phyloP scores from a whole-genome alignment of 2,113 vertebrate genomes.

The cattle (Bos taurus) region ARS-UCD2.0 NC_037328.1:32940001-32940500 shows the following conservation, averaged over 20 bases:
- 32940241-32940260: not conserved
- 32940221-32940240: not conserved
- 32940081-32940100: not conserved
- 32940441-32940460: not conserved
- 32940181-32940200: not conserved
- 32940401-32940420: not conserved
- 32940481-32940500: not conserved
- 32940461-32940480: not conserved
- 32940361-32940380: not conserved
- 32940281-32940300: not conserved
- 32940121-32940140: not conserved
- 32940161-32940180: not conserved
- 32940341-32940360: not conserved
- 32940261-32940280: not conserved
- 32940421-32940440: not conserved
- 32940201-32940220: not conserved
- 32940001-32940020: not conserved
- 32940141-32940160: not conserved
- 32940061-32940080: not conserved
- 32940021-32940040: not conserved
- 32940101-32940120: not conserved
- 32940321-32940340: not conserved
- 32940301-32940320: not conserved
- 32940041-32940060: not conserved
- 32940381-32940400: not conserved